Evolutionary conservation across 1,140 invertebrate species (phyloP), one percentile per base, ranked within the genome.

Genomic region (Tetranychus urticae): DNA sequence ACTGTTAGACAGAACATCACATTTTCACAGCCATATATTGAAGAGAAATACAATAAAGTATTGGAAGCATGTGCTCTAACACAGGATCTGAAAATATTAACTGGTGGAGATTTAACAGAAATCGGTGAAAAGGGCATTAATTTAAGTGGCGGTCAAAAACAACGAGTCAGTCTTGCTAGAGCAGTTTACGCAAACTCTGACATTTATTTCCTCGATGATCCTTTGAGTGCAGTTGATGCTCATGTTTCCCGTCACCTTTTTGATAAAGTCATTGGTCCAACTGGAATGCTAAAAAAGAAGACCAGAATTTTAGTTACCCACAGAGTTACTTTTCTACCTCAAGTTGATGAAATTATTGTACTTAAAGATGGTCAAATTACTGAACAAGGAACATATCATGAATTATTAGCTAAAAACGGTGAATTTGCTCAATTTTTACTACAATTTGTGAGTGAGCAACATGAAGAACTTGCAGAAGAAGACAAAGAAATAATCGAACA

Each of bases 181-280:
- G 65, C 68, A 12, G 46, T 62, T n/a, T 66, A 68, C 56, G 31
- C 68, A 50, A 66, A 71, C 61, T 64, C 64, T 36, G 71, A 71
- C 61, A 68, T 75, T 48, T 71, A 71, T 61, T 66, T 75, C 8
- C 58, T 73, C 33, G 72, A 76, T 66, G 75, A 76, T 65, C 74
- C 75, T 12, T 67, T 76, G 1, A 74, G 71, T 69, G 90, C 92
- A 8, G 86, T 97, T 3, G 92, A 97, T 71, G 82, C 85, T 46
- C 89, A 96, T 71, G 91, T 97, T 23, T 87, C 88, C 10, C 88
- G 88, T 73, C 88, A 94, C 69, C 92, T 97, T 62, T 96, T 97
- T 70, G 88, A 96, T 64, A 82, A 90, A 69, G 82, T 88, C 50
- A 80, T 87, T 54, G 85, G 87, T 54, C 82, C 85, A 8, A 80